Base-by-base conservation (phyloP, 2,888 invertebrate species). In the Nomada ruficornis region DNA sequence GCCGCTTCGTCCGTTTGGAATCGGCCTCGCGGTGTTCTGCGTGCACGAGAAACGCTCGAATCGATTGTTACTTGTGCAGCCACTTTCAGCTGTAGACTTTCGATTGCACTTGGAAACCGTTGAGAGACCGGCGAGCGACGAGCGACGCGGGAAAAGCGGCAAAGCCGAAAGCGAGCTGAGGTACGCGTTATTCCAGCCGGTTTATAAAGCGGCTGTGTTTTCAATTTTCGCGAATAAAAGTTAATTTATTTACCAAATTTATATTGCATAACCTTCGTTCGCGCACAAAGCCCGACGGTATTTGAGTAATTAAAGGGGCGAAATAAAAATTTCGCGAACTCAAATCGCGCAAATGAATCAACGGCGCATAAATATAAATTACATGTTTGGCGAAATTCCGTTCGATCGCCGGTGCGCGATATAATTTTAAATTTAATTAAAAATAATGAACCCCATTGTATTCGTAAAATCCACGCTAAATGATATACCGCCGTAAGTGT, bases 351-450 rank as follows among this genome's bases (percentile, higher is more conserved):
- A 85, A 88, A 88, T 88, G 86, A 88, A 88, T 88, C 86, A 83
- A 82, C 83, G 86, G 84, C 84, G 87, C 87, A 87, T 87, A 88
- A 88, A 88, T 87, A 87, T 88, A 88, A 88, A 88, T 88, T 87
- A 87, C 87, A 85, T 80, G 77, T 83, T 79, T 83, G 84, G 82
- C 84, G 84, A 82, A 88, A 86, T 86, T 20, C 57, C 85, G 82
- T 79, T 83, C 83, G 82, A 75, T 72, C 71, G 72, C 77, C 62
- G 67, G 82, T 59, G 76, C 65, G 83, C 86, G 86, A 87, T 88
- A 87, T 86, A 87, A 88, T 88, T 88, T 86, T 87, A 86, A 87
- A 88, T 88, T 88, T 87, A 87, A 87, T 87, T 88, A 86, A 87
- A 88, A 87, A 88, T 87, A 87, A 88, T 88, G 88, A 86, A 86